A percentile compares a stretch with the other conserved stretches of the same genome.
Conservation (phyloP, 2,888 invertebrate species). For the Pseudolycoriella hygida region DNA sequence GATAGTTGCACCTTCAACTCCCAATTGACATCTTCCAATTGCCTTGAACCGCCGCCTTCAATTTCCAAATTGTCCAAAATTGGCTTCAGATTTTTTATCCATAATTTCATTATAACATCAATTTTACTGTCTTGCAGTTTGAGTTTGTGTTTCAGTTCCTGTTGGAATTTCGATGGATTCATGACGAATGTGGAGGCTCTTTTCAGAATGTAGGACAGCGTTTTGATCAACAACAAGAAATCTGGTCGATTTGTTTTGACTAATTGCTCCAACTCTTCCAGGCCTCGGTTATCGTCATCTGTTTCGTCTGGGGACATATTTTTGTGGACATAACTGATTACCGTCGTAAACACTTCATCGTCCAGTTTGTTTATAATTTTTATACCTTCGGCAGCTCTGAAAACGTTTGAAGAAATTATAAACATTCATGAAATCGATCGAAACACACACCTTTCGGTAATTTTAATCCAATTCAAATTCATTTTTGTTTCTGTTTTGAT, state of each 20-base stretch:
- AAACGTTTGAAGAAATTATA: not conserved
- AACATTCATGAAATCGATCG: not conserved
- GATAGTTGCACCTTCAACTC: slow-evolving; percentile 35
- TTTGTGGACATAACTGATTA: slow-evolving; percentile 26
- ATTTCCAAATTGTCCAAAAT: slow-evolving; percentile 33
- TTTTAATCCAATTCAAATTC: slow-evolving; percentile 23
- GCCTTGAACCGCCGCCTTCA: slow-evolving; percentile 25
- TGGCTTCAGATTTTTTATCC: slow-evolving; percentile 34
- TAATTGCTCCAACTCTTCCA: slow-evolving; percentile 25
- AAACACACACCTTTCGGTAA: slow-evolving; percentile 18
- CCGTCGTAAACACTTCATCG: slow-evolving; percentile 24
- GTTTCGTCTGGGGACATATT: slow-evolving; percentile 20
- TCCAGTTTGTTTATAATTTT: slow-evolving; percentile 26
- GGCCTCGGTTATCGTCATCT: slow-evolving; percentile 17
- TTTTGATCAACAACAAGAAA: slow-evolving; percentile 24
- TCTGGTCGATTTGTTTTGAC: slow-evolving; percentile 24
- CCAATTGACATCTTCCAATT: slow-evolving; percentile 36
- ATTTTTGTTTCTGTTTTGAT: slow-evolving; percentile 11
- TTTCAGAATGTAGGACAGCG: slow-evolving; percentile 31
- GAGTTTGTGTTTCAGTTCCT: slow-evolving; percentile 31
- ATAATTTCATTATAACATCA: slow-evolving; percentile 34
- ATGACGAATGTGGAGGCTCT: slow-evolving; percentile 33
- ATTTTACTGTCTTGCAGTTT: slow-evolving; percentile 33
- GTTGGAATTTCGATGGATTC: slow-evolving; percentile 34
- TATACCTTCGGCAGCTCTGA: slow-evolving; percentile 26